Evolutionary conservation across 2,888 invertebrate genomes (phyloP).

Genomic region (Drosophila flavopinicola): DNA sequence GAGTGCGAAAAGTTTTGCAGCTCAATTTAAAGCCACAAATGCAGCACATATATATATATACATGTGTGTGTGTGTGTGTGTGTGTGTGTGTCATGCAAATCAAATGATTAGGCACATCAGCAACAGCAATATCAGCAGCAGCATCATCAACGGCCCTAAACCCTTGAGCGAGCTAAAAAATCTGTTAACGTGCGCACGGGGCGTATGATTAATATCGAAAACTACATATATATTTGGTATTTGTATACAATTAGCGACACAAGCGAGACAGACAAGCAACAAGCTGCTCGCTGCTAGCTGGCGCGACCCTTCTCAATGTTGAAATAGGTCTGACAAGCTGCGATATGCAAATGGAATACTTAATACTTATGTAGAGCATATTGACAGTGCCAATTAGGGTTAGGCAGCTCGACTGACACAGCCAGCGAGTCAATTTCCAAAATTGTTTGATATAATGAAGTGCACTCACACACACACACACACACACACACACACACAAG

Average conservation of each 20-base stretch:
- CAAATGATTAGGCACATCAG: constrained; percentile 65
- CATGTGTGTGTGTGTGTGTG: constrained; percentile 1
- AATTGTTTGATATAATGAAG: constrained; percentile 57
- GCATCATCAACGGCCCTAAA: neutral
- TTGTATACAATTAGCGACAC: constrained; percentile 75
- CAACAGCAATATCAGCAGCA: neutral
- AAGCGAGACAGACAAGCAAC: constrained; percentile 42
- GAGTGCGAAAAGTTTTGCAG: constrained; percentile 70
- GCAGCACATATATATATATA: constrained; percentile 19
- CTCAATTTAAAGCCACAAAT: constrained; percentile 42
- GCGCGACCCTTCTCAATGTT: constrained; percentile 76
- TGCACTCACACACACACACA: constrained; percentile 16
- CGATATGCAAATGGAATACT: constrained; percentile 49
- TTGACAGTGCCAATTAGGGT: constrained; percentile 74
- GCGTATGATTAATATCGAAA: constrained; percentile 51
- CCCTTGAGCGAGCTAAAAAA: constrained; percentile 24
- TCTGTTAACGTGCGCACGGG: constrained; percentile 29
- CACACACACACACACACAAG: too few relatives aligned
- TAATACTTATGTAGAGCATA: constrained; percentile 60
- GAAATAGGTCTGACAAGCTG: constrained; percentile 73
- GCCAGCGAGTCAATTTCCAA: constrained; percentile 57
- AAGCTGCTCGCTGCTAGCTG: constrained; percentile 16
- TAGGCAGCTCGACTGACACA: constrained; percentile 45
- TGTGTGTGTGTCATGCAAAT: constrained; percentile 51
- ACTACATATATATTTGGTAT: constrained; percentile 56